phyloP scores from a whole-genome alignment of 1,140 invertebrate species.

The Homarus americanus region DNA sequence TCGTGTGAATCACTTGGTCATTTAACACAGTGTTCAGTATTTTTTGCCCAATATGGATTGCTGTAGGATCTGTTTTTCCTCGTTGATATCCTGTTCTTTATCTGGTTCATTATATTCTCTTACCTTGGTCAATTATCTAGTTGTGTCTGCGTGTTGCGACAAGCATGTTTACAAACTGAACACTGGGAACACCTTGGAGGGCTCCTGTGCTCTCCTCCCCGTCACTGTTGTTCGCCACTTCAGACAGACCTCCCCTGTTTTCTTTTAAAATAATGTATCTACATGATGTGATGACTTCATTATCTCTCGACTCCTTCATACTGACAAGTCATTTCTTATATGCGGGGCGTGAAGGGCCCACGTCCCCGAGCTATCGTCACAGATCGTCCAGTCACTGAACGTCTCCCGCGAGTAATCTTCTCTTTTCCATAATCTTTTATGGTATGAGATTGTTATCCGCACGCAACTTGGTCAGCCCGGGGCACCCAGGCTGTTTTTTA shows the following conservation, averaged over 20 bases:
- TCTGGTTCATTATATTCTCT: too few relatives aligned
- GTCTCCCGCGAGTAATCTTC: not conserved
- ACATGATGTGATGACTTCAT: not conserved
- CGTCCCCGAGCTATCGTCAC: not conserved
- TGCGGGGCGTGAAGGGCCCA: not conserved
- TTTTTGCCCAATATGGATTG: too few relatives aligned
- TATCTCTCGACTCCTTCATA: not conserved
- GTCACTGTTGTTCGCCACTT: too few relatives aligned
- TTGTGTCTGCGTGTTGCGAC: too few relatives aligned
- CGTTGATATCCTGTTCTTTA: too few relatives aligned
- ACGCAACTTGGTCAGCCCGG: not conserved
- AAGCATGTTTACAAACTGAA: too few relatives aligned
- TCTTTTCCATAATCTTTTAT: constrained; percentile 20
- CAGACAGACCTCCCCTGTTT: not conserved
- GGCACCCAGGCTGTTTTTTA: not conserved
- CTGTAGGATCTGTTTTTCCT: too few relatives aligned
- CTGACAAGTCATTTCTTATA: not conserved
- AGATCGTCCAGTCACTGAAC: not conserved
- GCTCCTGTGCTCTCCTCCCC: too few relatives aligned
- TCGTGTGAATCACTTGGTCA: too few relatives aligned
- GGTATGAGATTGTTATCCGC: not conserved
- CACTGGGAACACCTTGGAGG: too few relatives aligned
- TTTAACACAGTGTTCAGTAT: too few relatives aligned
- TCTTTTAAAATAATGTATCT: not conserved
- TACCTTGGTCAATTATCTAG: too few relatives aligned